Evolutionary conservation across 2,113 vertebrate genomes (phyloP).

Genomic region (Pseudorasbora parva): DNA sequence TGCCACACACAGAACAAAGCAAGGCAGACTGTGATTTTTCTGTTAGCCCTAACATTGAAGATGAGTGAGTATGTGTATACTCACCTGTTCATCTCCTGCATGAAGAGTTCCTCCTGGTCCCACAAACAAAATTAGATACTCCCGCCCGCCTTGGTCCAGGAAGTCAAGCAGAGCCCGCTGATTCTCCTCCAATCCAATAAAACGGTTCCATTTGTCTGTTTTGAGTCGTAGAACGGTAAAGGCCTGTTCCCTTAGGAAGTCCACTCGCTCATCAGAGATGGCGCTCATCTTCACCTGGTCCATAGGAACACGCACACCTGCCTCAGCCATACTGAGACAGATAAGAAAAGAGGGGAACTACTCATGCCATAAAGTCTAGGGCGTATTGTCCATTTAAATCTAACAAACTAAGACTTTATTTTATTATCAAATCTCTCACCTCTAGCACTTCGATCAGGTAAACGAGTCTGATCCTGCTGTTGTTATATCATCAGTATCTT

Average conservation of each 20-base stretch:
- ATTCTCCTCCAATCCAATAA: constrained; percentile 80
- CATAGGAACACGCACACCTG: constrained; percentile 44
- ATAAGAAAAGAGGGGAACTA: not conserved
- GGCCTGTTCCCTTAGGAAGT: constrained; percentile 78
- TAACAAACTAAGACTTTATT: not conserved
- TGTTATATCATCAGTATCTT: not conserved
- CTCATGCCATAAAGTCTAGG: not conserved
- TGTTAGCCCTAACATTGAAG: not conserved
- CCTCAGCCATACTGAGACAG: constrained; percentile 51
- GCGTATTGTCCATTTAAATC: not conserved
- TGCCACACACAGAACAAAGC: not conserved
- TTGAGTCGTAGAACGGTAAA: constrained; percentile 77
- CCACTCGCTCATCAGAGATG: constrained; percentile 77
- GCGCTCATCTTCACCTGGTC: constrained; percentile 67
- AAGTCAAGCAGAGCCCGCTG: constrained; percentile 79
- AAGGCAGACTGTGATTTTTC: not conserved
- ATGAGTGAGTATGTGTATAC: constrained; percentile 23
- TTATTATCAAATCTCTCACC: not conserved
- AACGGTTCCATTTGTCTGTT: constrained; percentile 83
- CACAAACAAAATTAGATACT: constrained; percentile 73
- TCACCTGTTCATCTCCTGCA: constrained; percentile 74
- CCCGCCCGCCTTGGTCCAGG: constrained; percentile 72
- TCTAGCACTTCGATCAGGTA: not conserved
- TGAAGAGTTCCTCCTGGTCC: constrained; percentile 77
- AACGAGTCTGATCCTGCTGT: not conserved